Percentiles rank a stretch among this genome's conserved stretches.
Conservation (phyloP, 2,888 invertebrate species). For the Hypena proboscidalis region DNA sequence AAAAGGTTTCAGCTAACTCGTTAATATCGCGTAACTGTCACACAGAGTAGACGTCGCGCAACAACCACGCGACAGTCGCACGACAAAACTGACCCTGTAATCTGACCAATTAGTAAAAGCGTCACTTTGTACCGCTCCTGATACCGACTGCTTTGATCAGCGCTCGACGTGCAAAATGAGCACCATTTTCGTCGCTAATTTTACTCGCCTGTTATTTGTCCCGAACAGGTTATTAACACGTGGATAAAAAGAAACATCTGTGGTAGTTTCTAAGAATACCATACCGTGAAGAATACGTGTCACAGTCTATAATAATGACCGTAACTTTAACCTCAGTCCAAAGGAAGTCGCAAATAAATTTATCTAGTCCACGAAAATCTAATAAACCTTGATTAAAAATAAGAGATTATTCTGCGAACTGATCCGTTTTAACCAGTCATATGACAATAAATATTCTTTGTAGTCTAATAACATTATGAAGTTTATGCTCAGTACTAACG, state of each 20-base stretch:
- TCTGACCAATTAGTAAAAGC: conserved; percentile 72
- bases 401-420: conserved; percentile 37
- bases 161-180: conserved; percentile 63
- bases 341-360: conserved; percentile 66
- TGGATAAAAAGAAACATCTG: conserved; percentile 46
- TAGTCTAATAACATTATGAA: conserved; percentile 10
- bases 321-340: conserved; percentile 60
- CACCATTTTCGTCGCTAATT: conserved; percentile 70
- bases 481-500: conserved; percentile 11
- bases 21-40: conserved; percentile 37
- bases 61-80: conserved; percentile 45
- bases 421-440: conserved; percentile 25
- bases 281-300: conserved; percentile 60
- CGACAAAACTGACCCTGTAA: conserved; percentile 59
- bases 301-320: conserved; percentile 57
- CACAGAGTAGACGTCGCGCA: conserved; percentile 38
- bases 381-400: conserved; percentile 59
- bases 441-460: conserved; percentile 19
- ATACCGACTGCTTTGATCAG: conserved; percentile 71
- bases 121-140: conserved; percentile 66
- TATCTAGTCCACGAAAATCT: conserved; percentile 50
- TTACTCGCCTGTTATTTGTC: conserved; percentile 55
- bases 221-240: conserved; percentile 70
- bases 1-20: conserved; percentile 20
- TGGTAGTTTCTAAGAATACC: conserved; percentile 62